Conservation (phyloP, 2,113 vertebrate genomes). For the Apodemus sylvaticus region DNA sequence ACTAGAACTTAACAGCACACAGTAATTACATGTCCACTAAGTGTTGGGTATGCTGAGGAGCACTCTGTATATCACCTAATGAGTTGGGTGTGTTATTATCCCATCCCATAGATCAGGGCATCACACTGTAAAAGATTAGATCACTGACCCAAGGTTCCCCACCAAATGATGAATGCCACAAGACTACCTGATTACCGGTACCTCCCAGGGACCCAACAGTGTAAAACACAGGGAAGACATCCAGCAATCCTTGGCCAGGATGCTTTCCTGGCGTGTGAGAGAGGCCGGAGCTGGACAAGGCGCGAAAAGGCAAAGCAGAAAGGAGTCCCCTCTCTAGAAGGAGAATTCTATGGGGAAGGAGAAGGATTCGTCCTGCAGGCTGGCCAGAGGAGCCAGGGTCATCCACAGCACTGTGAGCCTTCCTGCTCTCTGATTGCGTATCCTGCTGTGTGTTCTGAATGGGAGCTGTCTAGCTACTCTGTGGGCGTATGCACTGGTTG, state of each 20-base stretch:
- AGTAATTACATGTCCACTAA: background rate
- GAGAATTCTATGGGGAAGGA: background rate
- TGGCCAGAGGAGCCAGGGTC: background rate
- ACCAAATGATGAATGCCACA: background rate
- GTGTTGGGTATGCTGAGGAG: background rate
- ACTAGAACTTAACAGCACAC: background rate
- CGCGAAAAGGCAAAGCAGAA: background rate
- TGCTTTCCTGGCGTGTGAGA: background rate
- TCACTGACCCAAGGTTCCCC: background rate
- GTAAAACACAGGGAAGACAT: background rate
- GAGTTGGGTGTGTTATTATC: background rate
- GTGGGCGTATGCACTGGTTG: background rate
- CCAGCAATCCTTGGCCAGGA: background rate
- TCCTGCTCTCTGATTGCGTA: background rate
- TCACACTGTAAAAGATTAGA: background rate
- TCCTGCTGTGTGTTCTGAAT: background rate
- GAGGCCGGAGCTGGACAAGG: background rate
- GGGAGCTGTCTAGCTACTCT: conserved; percentile 35
- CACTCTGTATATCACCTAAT: background rate
- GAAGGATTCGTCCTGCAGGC: background rate
- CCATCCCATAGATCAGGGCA: background rate
- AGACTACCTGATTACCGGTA: background rate
- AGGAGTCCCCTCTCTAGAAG: background rate
- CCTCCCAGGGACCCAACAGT: background rate
- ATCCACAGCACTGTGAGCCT: background rate